Evolutionary conservation across 92 coral and sea anemone species (phyloP).

Genomic region (Ricordea florida): DNA sequence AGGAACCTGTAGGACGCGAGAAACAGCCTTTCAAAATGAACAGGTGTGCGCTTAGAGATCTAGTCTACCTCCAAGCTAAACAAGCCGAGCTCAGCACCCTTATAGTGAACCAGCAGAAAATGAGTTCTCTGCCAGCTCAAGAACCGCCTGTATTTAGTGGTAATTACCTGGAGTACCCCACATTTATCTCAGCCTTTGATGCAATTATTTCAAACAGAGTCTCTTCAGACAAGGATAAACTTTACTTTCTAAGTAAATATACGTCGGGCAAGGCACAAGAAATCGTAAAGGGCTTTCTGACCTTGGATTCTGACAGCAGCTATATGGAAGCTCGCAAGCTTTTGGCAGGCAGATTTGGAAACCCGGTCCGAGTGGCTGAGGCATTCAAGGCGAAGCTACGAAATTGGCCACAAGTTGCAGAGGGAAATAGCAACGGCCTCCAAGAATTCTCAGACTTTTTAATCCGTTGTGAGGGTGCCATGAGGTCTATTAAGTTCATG

Average conservation of each 20-base stretch:
- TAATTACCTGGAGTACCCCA: constrained; percentile 17
- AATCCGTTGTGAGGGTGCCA: constrained; percentile 33
- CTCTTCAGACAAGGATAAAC: constrained; percentile 20
- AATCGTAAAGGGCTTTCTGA: background rate
- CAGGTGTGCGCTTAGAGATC: constrained; percentile 15
- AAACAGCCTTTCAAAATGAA: background rate
- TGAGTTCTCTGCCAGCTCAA: constrained; percentile 27
- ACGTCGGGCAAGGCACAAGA: constrained; percentile 23
- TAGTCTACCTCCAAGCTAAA: constrained; percentile 9
- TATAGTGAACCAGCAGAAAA: constrained; percentile 3
- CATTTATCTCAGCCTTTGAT: constrained; percentile 32
- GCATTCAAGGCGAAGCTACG: background rate
- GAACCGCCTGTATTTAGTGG: constrained; percentile 44
- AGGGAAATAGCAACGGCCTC: constrained; percentile 6
- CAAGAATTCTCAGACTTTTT: constrained; percentile 31
- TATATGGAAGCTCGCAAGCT: constrained; percentile 24
- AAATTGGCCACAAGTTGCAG: constrained; percentile 16
- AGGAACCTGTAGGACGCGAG: too few relatives aligned
- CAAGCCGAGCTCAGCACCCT: constrained; percentile 22
- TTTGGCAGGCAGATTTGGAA: constrained; percentile 2
- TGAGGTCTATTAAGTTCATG: background rate
- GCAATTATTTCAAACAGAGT: constrained; percentile 13
- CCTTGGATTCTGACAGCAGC: constrained; percentile 1
- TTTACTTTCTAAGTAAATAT: constrained; percentile 14
- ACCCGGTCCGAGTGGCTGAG: constrained; percentile 21